Conservation (phyloP, 2,113 vertebrate species). For the Passerina amoena region DNA sequence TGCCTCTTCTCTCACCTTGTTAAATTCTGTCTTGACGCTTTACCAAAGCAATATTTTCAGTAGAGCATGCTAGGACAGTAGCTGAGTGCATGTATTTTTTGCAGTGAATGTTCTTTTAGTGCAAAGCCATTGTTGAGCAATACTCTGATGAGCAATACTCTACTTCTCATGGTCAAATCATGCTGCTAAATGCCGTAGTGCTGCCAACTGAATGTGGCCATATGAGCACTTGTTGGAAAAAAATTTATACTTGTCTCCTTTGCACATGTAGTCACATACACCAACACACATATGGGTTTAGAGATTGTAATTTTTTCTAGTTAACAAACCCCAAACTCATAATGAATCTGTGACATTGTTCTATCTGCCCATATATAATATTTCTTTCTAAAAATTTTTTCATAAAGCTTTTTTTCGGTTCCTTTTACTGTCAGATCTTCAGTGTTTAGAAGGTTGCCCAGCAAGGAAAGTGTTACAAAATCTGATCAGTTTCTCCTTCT, state of each 20-base stretch:
- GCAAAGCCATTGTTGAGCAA: not conserved
- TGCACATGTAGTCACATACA: not conserved
- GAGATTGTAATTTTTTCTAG: not conserved
- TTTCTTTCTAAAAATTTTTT: not conserved
- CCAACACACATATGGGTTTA: not conserved
- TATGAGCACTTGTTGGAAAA: not conserved
- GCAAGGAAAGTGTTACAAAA: not conserved
- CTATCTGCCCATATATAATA: not conserved
- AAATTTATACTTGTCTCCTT: not conserved
- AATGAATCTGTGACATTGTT: not conserved
- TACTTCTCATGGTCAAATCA: not conserved
- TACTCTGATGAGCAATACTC: not conserved
- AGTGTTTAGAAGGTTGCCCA: not conserved
- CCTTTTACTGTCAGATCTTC: not conserved
- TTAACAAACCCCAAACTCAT: not conserved
- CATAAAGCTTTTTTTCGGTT: not conserved
- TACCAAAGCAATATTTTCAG: not conserved
- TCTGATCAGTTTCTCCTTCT: not conserved
- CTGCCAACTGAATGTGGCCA: not conserved
- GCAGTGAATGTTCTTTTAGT: not conserved
- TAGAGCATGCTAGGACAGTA: not conserved
- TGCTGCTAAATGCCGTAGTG: not conserved
- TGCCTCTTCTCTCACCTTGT: not conserved
- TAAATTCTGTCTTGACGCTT: not conserved
- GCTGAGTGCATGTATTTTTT: not conserved